Evolutionary conservation across 1,140 invertebrate species (phyloP), one percentile per base, ranked within the genome.

Genomic region (Sesamia nonagrioides): DNA sequence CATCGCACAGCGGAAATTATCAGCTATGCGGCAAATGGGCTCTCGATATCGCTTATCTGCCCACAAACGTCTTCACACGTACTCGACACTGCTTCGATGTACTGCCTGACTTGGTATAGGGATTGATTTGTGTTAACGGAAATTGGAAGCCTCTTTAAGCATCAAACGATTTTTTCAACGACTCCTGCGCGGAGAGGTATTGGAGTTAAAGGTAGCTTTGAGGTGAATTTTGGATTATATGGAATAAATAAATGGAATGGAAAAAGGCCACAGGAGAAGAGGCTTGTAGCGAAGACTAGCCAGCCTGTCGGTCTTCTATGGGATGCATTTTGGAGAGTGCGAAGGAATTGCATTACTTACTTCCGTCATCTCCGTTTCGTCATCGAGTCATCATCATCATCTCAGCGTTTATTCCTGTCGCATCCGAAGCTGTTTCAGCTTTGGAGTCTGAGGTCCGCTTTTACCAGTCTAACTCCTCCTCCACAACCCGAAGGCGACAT

Each of bases 1-100:
- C 89, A 89, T 92, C 89, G 86, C 81, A 81, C 81, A 84, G 69
- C 90, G 90, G 91, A 92, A 91, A 92, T 92, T 91, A 92, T 91
- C 86, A 91, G 90, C 90, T 90, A 88, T 88, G 87, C 89, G 85
- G 89, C 87, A 87, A 90, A 88, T 86, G 88, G 78, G 61, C 80
- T 84, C 61, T 74, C 74, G 86, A 88, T 86, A 87, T 72, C 85
- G 85, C 86, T 92, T 92, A 92, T 92, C 89, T 88, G 77, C 61
- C 82, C 78, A 72, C 83, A 81, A 84, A 83, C 79, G 80, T 61
- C 72, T 72, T 66, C 77, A 73, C 58, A 73, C 74, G 61, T 66
- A 18, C 61, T 50, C 15, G 15, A 33, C 42, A 35, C 18, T 60
- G 9, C 5, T 4, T 15, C 63, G 40, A 68, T 68, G 18, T 48